Evolutionary conservation across 1,140 invertebrate genomes (phyloP), one percentile per base, ranked within the genome.

Genomic region (Thrips palmi): DNA sequence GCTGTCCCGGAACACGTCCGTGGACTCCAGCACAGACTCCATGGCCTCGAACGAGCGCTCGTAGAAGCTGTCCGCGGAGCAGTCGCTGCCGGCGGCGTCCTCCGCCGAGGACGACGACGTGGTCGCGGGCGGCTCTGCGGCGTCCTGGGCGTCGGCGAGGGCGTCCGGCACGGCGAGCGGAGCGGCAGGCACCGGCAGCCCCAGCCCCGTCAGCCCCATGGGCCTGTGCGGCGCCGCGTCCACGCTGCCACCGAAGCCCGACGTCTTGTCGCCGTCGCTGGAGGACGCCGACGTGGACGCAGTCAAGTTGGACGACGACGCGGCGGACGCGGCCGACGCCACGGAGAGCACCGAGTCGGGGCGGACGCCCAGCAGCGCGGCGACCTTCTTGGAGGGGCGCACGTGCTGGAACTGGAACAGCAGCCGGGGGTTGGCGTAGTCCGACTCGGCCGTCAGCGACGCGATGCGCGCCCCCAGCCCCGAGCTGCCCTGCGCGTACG

Each of bases 391-490:
- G 48, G 41, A 67, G 47, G 45, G 63, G 59, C 57, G 57, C 4
- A 50, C 52, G 14, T 44, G 42, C 29, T 48, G 49, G 7, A 65
- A 61, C 19, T 59, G 59, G 33, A 71, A 66, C 0, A 81, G 55
- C 1, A 68, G 66, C 25, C 65, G 67, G 5, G 82, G 81, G 56
- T 87, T 78, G 0, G 76, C 79, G 49, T 87, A 87, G 47, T 88
- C 83, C 0, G 80, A 77, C 10, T 49, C 49, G 35, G 56, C 54
- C 27, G 44, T 47, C 11, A 49, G 50, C 49, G 84, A 73, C 5
- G 83, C 83, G 51, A 89, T 84, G 38, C 83, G 70, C 20, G 82
- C 81, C 1, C 84, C 84, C 40, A 87, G 66, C 40, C 70, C 69
- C 30, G 80, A 76, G 47, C 81, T 85, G 18, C 79, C 80, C 56